Evolutionary conservation across 2,113 vertebrate genomes (phyloP), one percentile per base, ranked within the genome.

Genomic region (Nesogale talazaci): DNA sequence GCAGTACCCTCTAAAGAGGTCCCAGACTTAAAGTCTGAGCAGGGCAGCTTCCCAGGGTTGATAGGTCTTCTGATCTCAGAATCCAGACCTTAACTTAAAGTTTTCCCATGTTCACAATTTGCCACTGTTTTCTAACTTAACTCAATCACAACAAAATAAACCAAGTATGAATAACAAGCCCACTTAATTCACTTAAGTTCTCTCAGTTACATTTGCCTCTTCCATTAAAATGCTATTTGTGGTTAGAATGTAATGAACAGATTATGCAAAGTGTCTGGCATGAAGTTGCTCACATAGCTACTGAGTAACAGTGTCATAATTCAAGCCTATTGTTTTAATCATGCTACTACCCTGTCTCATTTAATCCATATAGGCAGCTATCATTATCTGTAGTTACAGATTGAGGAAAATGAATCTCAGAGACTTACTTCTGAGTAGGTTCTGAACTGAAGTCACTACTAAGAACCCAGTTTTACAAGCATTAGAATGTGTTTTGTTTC

Each of bases 391-490:
- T 1, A 9, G 88, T 61, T 63, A 77, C 29, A 29, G 19, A n/a
- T 0, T 3, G 25, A 40, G 14, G 6, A 42, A 65, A 91, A 22
- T 17, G 27, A 84, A 40, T 75, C 80, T 79, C 23, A 42, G 31
- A 91, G 20, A 52, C 46, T 42, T 46, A 29, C 29, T 40, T 27
- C 38, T 46, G 11, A 81, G 22, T 1, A 59, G n/a, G 31, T 59
- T 56, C 56, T 65, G 4, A 4, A 15, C 75, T 36, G n/a, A 77
- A 76, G 22, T 70, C 63, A 29, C 20, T 59, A 75, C 25, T 27
- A 93, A 93, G 12, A 86, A 56, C 3, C 6, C 56, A 69, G 4
- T 76, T 93, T 42, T 77, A 77, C 36, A 59, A 75, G 83, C 78
- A 74, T 36, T 19, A 9, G 25, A 38, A 34, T 63, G 61, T 56